Evolutionary conservation across 2,797 vertebrate genomes (phyloP).

Genomic region (Periparus ater): DNA sequence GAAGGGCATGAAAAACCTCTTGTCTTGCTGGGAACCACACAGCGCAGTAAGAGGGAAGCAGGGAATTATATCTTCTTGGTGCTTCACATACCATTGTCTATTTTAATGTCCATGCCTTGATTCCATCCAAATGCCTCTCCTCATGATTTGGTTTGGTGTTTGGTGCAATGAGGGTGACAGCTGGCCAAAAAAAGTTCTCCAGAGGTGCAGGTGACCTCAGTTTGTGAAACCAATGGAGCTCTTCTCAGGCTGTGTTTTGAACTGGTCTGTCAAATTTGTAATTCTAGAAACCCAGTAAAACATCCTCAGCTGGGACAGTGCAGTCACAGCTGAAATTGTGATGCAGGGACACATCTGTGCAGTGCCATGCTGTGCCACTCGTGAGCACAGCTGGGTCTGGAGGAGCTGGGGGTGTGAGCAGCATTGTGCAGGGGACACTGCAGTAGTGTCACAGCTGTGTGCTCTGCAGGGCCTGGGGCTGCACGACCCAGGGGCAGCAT

Average conservation of each 20-base stretch:
- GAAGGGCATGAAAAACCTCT: neutral
- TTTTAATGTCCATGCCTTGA: neutral
- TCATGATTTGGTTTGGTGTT: neutral
- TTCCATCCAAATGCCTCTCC: neutral
- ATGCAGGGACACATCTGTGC: neutral
- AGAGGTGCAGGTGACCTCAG: neutral
- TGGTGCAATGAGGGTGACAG: neutral
- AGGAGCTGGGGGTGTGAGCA: slow-evolving; percentile 4
- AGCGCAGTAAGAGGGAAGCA: neutral
- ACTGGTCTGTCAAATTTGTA: neutral
- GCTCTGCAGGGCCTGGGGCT: neutral
- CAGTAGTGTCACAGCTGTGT: neutral
- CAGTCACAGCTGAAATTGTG: neutral
- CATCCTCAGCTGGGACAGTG: neutral
- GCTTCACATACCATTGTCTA: neutral
- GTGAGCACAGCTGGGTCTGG: neutral
- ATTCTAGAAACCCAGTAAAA: neutral
- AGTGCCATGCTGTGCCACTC: neutral
- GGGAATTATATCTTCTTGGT: neutral
- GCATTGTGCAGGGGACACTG: slow-evolving; percentile 28
- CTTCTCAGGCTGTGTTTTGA: neutral
- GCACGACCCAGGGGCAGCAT: neutral
- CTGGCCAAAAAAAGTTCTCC: neutral
- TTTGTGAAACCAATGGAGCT: neutral
- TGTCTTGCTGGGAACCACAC: neutral